A percentile compares a stretch with the other conserved stretches of the same genome.
Conservation (phyloP, 2,888 invertebrate genomes). For the Neocrepidodera transversa region DNA sequence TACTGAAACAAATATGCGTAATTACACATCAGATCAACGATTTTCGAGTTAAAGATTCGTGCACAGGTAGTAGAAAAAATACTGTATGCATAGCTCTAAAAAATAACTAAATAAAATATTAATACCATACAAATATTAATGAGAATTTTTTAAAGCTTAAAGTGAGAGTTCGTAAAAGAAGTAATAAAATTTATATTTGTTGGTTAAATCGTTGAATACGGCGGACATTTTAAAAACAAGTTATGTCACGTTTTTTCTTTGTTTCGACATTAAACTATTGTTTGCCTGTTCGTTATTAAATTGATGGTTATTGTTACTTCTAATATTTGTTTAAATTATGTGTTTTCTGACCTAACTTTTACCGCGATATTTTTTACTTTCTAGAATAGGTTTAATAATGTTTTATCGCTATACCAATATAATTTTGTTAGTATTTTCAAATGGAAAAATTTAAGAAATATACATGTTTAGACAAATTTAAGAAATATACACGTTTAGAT, state of each 20-base stretch:
- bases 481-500: too few species aligned
- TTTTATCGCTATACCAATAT: too few species aligned
- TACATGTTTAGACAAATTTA: too few species aligned
- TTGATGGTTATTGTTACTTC: conserved; percentile 7
- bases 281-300: conserved; percentile 9
- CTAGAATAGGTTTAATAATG: too few species aligned
- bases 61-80: too few species aligned
- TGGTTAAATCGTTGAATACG: neutral
- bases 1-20: too few species aligned
- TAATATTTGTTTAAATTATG: conserved; percentile 7
- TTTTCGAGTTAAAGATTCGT: too few species aligned
- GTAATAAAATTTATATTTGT: conserved; percentile 1
- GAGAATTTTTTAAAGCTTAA: neutral
- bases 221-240: conserved; percentile 8
- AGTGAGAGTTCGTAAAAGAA: neutral
- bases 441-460: too few species aligned
- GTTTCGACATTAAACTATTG: conserved; percentile 6
- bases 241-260: conserved; percentile 7
- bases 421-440: too few species aligned
- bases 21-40: too few species aligned
- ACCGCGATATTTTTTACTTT: neutral
- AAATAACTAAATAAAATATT: neutral
- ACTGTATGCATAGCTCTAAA: too few species aligned
- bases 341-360: neutral
- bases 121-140: neutral